phyloP scores from a whole-genome alignment of 2,888 invertebrate species.

The Eurytoma californica region DNA sequence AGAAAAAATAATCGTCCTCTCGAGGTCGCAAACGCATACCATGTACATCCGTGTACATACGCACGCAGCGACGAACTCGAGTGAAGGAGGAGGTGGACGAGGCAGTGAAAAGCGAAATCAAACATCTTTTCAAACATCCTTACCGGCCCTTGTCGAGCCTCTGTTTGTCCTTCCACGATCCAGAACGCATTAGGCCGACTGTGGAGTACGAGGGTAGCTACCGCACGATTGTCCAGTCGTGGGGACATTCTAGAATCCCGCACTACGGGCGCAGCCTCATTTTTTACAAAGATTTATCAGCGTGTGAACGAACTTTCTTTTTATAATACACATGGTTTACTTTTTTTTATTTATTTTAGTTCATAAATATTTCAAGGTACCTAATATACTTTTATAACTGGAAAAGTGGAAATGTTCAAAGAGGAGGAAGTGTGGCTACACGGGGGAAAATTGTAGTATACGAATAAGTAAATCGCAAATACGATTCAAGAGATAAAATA shows the following conservation, averaged over 20 bases:
- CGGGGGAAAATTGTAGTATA: too few species aligned
- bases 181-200: conserved; percentile 42
- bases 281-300: conserved; percentile 36
- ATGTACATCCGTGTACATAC: neutral
- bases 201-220: conserved; percentile 1
- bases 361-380: neutral
- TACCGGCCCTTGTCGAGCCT: conserved; percentile 19
- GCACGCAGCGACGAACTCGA: neutral
- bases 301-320: conserved; percentile 28
- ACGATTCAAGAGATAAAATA: neutral
- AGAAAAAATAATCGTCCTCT: neutral
- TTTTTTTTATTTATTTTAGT: conserved; percentile 1
- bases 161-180: conserved; percentile 47
- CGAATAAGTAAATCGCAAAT: too few species aligned
- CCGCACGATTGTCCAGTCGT: neutral
- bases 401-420: too few species aligned
- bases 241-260: neutral
- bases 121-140: conserved; percentile 52
- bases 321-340: neutral
- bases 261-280: neutral
- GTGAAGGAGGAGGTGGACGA: conserved; percentile 20
- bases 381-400: too few species aligned
- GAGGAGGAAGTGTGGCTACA: too few species aligned
- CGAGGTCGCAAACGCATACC: neutral
- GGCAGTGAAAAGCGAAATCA: conserved; percentile 52